Conservation (phyloP, 2,113 vertebrate species). For the Hippocampus comes region DNA sequence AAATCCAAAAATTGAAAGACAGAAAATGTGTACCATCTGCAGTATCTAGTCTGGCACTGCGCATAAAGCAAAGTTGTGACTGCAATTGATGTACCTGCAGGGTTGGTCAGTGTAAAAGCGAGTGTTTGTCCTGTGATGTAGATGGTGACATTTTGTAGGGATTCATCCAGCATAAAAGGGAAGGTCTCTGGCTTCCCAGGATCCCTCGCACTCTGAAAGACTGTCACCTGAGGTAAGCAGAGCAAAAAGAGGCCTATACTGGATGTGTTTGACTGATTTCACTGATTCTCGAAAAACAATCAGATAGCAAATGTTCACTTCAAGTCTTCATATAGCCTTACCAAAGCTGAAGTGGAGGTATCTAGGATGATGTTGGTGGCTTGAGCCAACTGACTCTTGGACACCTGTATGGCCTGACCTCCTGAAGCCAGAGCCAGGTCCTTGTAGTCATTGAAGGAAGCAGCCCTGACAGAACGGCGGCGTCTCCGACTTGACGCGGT, state of each 20-base stretch:
- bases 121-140: constrained; percentile 65
- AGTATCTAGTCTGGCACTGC: not conserved
- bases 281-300: not conserved
- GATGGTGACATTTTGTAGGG: constrained; percentile 63
- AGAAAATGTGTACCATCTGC: not conserved
- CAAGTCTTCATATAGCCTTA: constrained; percentile 21
- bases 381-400: constrained; percentile 56
- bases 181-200: constrained; percentile 57
- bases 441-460: constrained; percentile 50
- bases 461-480: constrained; percentile 33
- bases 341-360: constrained; percentile 72
- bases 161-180: constrained; percentile 59
- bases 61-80: no score
- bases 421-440: constrained; percentile 69
- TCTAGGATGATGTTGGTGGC: constrained; percentile 70
- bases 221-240: constrained; percentile 59
- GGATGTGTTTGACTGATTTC: not conserved
- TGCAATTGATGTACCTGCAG: constrained; percentile 43
- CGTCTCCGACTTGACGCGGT: not conserved
- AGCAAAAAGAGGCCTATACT: not conserved
- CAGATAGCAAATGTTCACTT: not conserved
- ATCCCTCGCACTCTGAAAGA: constrained; percentile 56
- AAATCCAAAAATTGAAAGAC: not conserved
- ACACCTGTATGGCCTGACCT: constrained; percentile 66
- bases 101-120: constrained; percentile 60